phyloP scores from a whole-genome alignment of 2,113 vertebrate species.

The Phrynocephalus versicolor region DNA sequence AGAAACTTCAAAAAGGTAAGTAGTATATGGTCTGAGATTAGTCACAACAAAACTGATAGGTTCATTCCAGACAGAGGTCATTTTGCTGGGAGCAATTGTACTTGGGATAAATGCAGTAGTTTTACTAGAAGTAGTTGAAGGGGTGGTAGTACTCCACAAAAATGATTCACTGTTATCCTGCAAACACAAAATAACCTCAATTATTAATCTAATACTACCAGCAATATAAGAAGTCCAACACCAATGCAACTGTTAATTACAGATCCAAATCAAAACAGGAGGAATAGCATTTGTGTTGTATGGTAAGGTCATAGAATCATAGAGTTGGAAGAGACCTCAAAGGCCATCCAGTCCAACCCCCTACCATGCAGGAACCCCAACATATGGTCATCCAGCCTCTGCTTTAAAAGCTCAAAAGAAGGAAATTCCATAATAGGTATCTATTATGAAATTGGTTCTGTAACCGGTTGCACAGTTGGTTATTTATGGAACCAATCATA shows the following conservation, averaged over 20 bases:
- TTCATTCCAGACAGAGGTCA: slow-evolving; percentile 86
- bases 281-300: not conserved
- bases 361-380: too few species aligned
- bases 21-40: slow-evolving; percentile 88
- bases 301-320: too few species aligned
- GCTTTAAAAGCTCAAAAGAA: too few species aligned
- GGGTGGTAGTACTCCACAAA: slow-evolving; percentile 88
- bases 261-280: not conserved
- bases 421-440: too few species aligned
- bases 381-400: too few species aligned
- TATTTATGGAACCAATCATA: too few species aligned
- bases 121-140: slow-evolving; percentile 73
- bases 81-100: slow-evolving; percentile 71
- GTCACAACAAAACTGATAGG: slow-evolving; percentile 89
- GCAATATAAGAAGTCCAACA: not conserved
- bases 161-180: slow-evolving; percentile 93
- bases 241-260: not conserved
- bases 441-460: too few species aligned
- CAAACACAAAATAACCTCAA: slow-evolving; percentile 25
- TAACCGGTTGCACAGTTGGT: too few species aligned
- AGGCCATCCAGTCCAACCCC: too few species aligned
- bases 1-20: slow-evolving; percentile 97
- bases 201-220: not conserved
- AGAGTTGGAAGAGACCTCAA: too few species aligned
- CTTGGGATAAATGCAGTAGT: slow-evolving; percentile 70